Percentiles rank a stretch among this genome's conserved stretches.
These are phyloP conservation scores for Microhierax caerulescens DNA, from an alignment of 2,797 vertebrate genomes.

Conservation along the genomic window DNA sequence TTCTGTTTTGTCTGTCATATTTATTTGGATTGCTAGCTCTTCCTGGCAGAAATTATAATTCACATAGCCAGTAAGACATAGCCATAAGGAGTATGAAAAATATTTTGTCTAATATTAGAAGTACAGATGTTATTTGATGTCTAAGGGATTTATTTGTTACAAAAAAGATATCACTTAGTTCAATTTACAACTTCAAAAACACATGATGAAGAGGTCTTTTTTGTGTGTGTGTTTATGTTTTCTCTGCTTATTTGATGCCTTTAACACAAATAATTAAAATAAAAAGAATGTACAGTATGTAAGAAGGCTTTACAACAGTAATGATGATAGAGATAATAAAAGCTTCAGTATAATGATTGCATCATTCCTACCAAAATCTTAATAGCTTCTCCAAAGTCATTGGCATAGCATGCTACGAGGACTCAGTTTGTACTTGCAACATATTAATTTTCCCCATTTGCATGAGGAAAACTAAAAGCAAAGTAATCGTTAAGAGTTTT, in stretches of 20 bases:
- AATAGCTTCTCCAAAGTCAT: background rate
- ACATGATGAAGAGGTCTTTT: fast-evolving
- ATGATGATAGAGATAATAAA: background rate
- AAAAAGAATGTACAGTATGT: background rate
- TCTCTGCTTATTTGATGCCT: background rate
- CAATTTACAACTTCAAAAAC: background rate
- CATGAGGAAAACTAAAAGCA: background rate
- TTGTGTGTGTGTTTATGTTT: background rate
- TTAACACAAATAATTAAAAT: background rate
- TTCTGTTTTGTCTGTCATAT: background rate
- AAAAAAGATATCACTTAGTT: background rate
- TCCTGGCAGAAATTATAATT: background rate
- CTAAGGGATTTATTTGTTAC: background rate
- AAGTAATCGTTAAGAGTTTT: background rate
- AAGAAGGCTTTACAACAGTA: background rate
- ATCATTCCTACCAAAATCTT: background rate
- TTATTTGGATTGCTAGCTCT: background rate
- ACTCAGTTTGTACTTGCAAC: background rate
- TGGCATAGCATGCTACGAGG: background rate
- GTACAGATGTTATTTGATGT: background rate
- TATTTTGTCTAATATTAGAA: background rate
- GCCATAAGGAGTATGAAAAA: background rate
- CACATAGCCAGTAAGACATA: background rate
- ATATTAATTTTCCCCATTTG: background rate
- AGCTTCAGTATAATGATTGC: background rate